phyloP scores from a whole-genome alignment of 1,140 invertebrate species.

The Drosophila neocordata region DNA sequence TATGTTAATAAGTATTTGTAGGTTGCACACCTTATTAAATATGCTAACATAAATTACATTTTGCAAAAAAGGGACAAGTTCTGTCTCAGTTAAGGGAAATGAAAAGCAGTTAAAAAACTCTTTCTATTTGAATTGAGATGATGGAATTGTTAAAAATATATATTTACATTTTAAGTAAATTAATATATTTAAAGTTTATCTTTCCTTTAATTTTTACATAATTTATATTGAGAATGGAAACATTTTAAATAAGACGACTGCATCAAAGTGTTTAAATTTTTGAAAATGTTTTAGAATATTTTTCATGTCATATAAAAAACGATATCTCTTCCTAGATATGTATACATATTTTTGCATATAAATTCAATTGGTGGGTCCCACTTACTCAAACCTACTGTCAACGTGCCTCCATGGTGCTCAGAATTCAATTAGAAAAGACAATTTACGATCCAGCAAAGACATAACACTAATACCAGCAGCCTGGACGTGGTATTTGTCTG shows the following conservation, averaged over 20 bases:
- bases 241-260: too few species aligned
- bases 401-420: constrained; percentile 56
- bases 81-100: not conserved
- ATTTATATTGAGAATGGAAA: too few species aligned
- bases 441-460: constrained; percentile 71
- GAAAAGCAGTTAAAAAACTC: not conserved
- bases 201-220: too few species aligned
- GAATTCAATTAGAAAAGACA: constrained; percentile 77
- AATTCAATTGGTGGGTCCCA: constrained; percentile 31
- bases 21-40: constrained; percentile 29
- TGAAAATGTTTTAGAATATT: too few species aligned
- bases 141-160: not conserved
- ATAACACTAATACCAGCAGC: constrained; percentile 65
- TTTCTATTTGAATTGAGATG: too few species aligned
- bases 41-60: constrained; percentile 28
- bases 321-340: too few species aligned
- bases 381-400: constrained; percentile 46
- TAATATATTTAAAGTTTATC: too few species aligned
- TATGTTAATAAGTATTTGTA: constrained; percentile 49
- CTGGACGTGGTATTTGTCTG: constrained; percentile 11
- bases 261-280: too few species aligned
- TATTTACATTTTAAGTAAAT: too few species aligned
- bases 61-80: constrained; percentile 26
- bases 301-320: too few species aligned
- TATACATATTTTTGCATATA: not conserved